Evolutionary conservation across 1,140 invertebrate species (phyloP), one percentile per base, ranked within the genome.

Genomic region (Diprion similis): DNA sequence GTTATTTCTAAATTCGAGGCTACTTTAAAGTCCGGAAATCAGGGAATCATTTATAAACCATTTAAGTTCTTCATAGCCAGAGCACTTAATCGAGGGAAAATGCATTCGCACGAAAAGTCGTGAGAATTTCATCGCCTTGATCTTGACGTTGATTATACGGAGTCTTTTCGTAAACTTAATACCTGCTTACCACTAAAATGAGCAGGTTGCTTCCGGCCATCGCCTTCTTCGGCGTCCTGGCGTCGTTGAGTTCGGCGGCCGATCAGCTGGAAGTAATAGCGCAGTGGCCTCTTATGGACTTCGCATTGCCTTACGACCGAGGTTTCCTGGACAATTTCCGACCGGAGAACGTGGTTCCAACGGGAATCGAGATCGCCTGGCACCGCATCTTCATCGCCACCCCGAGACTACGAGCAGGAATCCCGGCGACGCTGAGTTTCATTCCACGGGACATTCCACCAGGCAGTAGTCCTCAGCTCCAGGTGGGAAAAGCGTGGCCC

Each of bases 211-310:
- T 68, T 19, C 19, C 13, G 67, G 45, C 18, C 45, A 18, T 24
- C 11, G 11, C 18, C 18, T n/a, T 19, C 45, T 68, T 68, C 11
- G 67, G 67, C 67, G 67, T 17, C 46, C 1, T 59, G 11, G 11
- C 9, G 51, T 13, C 51, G 11, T 4, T 59, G 11, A 19, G 10
- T 8, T 15, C 11, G 18, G 17, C 19, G 17, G 78, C 77, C 0
- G 79, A 85, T 10, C 74, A 84, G 15, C 80, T 95, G 4, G 92
- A 95, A 79, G 91, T 92, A 1, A 81, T 94, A 4, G 92, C 92
- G 73, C 92, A 95, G 84, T 96, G 94, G 94, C 91, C 89, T 18
- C 80, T 94, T 1, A 78, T 95, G 0, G 89, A 91, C 74, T 95
- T 91, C 78, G 91, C 93, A 75, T 91, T 94, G 70, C 90, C 91